Percentiles rank a stretch among this genome's conserved stretches.
Evolutionary conservation across 2,888 invertebrate species (phyloP).

Genomic region (Cheiracanthium punctorium): DNA sequence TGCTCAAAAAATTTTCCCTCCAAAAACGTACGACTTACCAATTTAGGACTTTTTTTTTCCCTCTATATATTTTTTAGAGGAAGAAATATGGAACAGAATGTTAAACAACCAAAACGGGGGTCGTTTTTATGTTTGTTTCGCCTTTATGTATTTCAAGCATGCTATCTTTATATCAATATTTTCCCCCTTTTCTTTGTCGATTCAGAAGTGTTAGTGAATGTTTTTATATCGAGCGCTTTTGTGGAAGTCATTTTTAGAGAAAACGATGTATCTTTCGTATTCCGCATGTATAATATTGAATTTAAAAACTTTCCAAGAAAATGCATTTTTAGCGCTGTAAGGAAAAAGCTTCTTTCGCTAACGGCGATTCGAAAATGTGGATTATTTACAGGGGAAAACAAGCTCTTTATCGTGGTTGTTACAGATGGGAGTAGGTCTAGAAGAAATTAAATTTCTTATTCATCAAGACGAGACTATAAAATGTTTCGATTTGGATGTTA

Average conservation of each 20-base stretch:
- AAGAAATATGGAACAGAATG: background rate
- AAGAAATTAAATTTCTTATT: too few relatives aligned
- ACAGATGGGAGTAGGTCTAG: too few relatives aligned
- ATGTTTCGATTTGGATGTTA: too few relatives aligned
- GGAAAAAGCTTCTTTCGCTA: too few relatives aligned
- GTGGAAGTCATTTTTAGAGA: background rate
- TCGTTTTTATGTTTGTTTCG: background rate
- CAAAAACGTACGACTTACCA: background rate
- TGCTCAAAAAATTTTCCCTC: conserved; percentile 4
- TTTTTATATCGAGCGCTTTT: background rate
- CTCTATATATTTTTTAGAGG: too few relatives aligned
- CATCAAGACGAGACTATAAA: too few relatives aligned
- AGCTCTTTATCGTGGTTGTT: too few relatives aligned
- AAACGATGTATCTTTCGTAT: background rate
- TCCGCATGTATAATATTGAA: background rate
- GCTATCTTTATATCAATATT: conserved; percentile 8
- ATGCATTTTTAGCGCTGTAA: background rate
- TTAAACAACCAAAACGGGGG: background rate
- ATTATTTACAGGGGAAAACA: too few relatives aligned
- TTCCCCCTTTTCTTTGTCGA: background rate
- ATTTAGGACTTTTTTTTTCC: background rate
- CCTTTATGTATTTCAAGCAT: conserved; percentile 9
- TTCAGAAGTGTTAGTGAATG: conserved; percentile 1
- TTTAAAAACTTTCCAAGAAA: background rate
- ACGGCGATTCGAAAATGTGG: too few relatives aligned